A percentile compares a stretch with the other conserved stretches of the same genome.
These are phyloP conservation scores for Phacellophora camtschatica DNA, from an alignment of 30 jellyfish, hydroid and myxozoan genomes.

Conservation along the genomic window DNA sequence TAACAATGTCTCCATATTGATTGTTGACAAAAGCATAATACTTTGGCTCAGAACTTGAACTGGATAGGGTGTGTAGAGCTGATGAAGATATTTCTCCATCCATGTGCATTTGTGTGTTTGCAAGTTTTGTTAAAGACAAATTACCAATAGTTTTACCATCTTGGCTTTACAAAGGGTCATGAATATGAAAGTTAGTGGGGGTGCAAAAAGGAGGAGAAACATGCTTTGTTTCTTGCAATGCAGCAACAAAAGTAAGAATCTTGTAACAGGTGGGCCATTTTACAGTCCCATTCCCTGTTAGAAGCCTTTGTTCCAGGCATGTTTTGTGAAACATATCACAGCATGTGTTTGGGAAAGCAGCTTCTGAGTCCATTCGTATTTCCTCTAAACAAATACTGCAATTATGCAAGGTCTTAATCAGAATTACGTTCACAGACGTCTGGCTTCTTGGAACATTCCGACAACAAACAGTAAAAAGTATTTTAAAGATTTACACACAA, in stretches of 20 bases:
- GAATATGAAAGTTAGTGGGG: neutral
- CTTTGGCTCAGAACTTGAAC: neutral
- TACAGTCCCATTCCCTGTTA: constrained; percentile 14
- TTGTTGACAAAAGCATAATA: neutral
- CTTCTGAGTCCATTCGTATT: neutral
- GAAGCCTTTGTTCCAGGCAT: constrained; percentile 23
- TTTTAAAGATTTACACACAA: too few relatives aligned
- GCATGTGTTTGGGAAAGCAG: constrained; percentile 17
- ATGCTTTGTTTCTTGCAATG: neutral
- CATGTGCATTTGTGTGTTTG: too few relatives aligned
- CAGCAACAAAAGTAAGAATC: neutral
- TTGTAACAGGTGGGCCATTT: constrained; percentile 10
- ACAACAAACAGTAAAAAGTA: too few relatives aligned
- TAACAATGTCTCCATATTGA: constrained; percentile 11
- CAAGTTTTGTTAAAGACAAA: too few relatives aligned
- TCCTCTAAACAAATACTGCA: constrained; percentile 8
- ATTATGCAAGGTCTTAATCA: neutral
- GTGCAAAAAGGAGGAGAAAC: neutral
- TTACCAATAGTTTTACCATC: neutral
- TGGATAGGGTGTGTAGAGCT: neutral
- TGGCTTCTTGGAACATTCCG: neutral
- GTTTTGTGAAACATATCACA: constrained; percentile 16
- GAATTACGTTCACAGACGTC: neutral
- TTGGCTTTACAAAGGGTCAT: neutral
- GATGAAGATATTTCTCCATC: neutral